phyloP scores from a whole-genome alignment of 1,140 invertebrate species.

The Melitaea cinxia region DNA sequence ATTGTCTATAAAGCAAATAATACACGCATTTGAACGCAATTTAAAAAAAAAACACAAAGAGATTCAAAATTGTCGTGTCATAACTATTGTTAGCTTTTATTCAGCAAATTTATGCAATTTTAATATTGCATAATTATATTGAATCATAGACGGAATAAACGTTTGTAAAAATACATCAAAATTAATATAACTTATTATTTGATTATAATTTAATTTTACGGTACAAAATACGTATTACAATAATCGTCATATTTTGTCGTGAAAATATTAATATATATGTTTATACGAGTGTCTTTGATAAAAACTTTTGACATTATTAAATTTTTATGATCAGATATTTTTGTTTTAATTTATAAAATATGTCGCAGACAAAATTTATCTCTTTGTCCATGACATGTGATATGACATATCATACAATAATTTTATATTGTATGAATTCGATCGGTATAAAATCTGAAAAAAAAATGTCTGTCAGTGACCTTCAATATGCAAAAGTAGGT shows the following conservation, averaged over 20 bases:
- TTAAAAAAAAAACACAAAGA: slow-evolving; percentile 17
- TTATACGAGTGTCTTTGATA: background rate
- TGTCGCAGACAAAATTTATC: slow-evolving; percentile 52
- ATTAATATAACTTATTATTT: background rate
- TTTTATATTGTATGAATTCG: slow-evolving; percentile 52
- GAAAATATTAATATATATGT: no score
- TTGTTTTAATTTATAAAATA: slow-evolving; percentile 42
- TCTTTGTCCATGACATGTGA: slow-evolving; percentile 59
- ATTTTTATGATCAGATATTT: slow-evolving; percentile 9
- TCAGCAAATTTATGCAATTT: slow-evolving; percentile 5
- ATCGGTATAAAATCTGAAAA: slow-evolving; percentile 55
- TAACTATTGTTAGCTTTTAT: background rate
- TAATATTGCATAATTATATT: background rate
- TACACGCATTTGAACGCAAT: slow-evolving; percentile 30
- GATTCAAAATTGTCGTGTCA: slow-evolving; percentile 12
- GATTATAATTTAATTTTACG: no score
- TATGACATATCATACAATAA: slow-evolving; percentile 41
- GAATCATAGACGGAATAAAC: background rate
- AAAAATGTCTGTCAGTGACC: slow-evolving; percentile 62
- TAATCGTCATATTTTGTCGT: no score
- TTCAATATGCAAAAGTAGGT: slow-evolving; percentile 70
- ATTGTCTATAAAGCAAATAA: slow-evolving; percentile 34
- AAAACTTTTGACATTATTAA: slow-evolving; percentile 11
- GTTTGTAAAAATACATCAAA: no score
- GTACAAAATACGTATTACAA: no score